Percentiles rank a stretch among this genome's conserved stretches.
Evolutionary conservation across 2,888 invertebrate genomes (phyloP).

Genomic region (Hedychridium roseum): DNA sequence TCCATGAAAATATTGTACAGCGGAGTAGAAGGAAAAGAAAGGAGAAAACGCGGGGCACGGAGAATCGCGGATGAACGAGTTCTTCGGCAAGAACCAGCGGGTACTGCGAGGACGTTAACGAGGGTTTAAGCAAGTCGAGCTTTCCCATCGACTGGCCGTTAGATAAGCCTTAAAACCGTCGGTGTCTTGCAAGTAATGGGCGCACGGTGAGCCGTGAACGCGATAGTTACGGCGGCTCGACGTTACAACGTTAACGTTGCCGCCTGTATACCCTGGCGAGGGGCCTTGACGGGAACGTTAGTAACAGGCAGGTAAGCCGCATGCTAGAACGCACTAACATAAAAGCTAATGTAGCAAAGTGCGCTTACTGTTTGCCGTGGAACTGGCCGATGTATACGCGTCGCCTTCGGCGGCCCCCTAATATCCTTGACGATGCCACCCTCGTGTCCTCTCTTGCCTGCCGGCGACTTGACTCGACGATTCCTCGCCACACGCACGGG

Average conservation of each 20-base stretch:
- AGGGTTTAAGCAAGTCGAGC: conserved; percentile 30
- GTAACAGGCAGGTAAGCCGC: conserved; percentile 43
- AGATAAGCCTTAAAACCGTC: conserved; percentile 36
- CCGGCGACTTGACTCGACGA: no score
- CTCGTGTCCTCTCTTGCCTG: conserved; percentile 30
- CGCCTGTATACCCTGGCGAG: conserved; percentile 9
- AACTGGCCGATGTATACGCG: conserved; percentile 29
- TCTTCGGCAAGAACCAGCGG: no score
- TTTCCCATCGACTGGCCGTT: conserved; percentile 29
- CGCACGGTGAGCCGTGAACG: conserved; percentile 30
- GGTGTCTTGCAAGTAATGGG: conserved; percentile 41
- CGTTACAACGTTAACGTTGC: conserved; percentile 33
- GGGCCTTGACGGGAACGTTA: conserved; percentile 25
- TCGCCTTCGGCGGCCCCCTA: conserved; percentile 25
- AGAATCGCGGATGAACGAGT: no score
- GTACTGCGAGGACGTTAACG: conserved; percentile 11
- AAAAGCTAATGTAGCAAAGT: conserved; percentile 56
- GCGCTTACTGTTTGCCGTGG: conserved; percentile 43
- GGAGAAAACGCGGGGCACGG: not conserved
- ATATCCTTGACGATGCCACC: conserved; percentile 37
- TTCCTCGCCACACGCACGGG: no score
- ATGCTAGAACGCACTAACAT: conserved; percentile 45
- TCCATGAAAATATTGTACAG: no score
- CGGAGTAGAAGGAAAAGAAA: not conserved
- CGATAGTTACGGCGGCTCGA: conserved; percentile 34